phyloP scores from a whole-genome alignment of 2,113 vertebrate genomes.

The Ammodytes dubius region DNA sequence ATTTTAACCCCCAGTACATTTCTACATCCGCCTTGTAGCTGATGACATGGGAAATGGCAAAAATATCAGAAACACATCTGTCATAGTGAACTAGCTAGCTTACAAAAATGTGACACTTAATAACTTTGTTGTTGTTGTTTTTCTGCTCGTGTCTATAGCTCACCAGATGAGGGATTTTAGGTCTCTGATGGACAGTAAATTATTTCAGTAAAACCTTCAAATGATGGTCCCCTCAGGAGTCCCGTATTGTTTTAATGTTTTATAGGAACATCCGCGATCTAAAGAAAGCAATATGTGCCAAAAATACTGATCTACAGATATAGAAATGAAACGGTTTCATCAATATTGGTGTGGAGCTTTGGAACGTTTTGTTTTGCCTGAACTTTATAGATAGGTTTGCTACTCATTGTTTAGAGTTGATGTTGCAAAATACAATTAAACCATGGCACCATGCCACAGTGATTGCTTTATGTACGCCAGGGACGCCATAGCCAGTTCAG shows the following conservation, averaged over 20 bases:
- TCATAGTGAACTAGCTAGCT: not conserved
- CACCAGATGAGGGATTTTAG: not conserved
- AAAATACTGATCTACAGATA: not conserved
- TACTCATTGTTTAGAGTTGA: not conserved
- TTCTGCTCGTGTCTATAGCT: slow-evolving; percentile 1
- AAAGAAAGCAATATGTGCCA: not conserved
- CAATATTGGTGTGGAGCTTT: not conserved
- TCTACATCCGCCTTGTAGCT: not conserved
- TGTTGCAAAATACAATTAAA: not conserved
- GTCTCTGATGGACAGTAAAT: not conserved
- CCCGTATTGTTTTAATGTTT: not conserved
- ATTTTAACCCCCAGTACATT: not conserved
- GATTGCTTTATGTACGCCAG: not conserved
- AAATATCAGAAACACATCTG: slow-evolving; percentile 4
- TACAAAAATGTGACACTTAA: not conserved
- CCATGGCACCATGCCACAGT: not conserved
- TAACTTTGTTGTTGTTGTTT: slow-evolving; percentile 8
- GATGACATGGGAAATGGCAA: slow-evolving; percentile 5
- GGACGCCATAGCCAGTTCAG: not conserved
- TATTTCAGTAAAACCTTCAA: not conserved
- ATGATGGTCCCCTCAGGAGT: slow-evolving; percentile 1
- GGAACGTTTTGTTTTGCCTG: not conserved
- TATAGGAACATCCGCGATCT: not conserved
- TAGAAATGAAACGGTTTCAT: not conserved
- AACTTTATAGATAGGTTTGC: not conserved